Conservation (phyloP, 2,888 invertebrate species). For the Chouioia cunea region DNA sequence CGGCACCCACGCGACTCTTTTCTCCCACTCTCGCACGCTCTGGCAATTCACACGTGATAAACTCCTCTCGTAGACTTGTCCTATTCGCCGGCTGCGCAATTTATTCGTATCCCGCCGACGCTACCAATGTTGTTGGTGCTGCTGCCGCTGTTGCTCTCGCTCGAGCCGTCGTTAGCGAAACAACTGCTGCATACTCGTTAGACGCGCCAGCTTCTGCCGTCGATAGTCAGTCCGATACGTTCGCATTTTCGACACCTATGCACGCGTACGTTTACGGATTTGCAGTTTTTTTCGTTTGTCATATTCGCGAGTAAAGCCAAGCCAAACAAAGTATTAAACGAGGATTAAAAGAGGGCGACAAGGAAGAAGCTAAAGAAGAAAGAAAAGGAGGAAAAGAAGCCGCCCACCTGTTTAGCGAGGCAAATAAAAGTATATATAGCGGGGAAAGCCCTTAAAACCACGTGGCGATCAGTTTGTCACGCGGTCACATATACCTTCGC, state of each 20-base stretch:
- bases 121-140: constrained; percentile 42
- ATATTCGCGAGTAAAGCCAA: too few species aligned
- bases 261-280: too few species aligned
- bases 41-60: constrained; percentile 60
- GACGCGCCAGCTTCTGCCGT: constrained; percentile 57
- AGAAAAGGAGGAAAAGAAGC: constrained; percentile 10
- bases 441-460: constrained; percentile 53
- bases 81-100: constrained; percentile 1
- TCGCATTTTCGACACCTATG: too few species aligned
- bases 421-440: neutral
- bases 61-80: constrained; percentile 30
- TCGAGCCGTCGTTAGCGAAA: constrained; percentile 57
- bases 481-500: constrained; percentile 28
- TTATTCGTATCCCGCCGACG: constrained; percentile 31
- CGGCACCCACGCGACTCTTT: constrained; percentile 43
- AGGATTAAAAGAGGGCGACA: too few species aligned
- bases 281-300: too few species aligned
- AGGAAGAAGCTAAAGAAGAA: constrained; percentile 13
- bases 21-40: constrained; percentile 5
- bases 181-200: constrained; percentile 27
- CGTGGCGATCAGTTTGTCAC: constrained; percentile 59
- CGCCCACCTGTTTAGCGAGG: neutral
- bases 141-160: constrained; percentile 36
- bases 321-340: too few species aligned
- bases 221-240: constrained; percentile 48